Conservation (phyloP, 2,797 vertebrate genomes). For the Rachycentron canadum region DNA sequence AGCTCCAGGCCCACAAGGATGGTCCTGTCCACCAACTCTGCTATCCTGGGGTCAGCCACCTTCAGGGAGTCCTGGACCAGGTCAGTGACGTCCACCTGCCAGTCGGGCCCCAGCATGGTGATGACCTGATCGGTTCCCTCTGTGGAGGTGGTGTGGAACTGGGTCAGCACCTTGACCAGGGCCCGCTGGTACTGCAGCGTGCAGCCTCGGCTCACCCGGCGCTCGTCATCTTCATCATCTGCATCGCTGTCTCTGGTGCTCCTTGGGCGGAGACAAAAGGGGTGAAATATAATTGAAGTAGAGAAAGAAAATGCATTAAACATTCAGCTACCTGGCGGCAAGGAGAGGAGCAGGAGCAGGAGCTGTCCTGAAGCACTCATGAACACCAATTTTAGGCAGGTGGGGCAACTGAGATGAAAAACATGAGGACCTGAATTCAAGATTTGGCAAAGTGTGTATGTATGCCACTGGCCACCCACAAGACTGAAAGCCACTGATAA, state of each 20-base stretch:
- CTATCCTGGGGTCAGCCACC: slow-evolving; percentile 91
- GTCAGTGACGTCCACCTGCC: slow-evolving; percentile 98
- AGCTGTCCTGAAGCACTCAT: background rate
- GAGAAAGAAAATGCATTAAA: background rate
- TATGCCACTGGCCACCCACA: background rate
- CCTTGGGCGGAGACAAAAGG: slow-evolving; percentile 60
- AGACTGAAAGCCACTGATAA: slow-evolving; percentile 4
- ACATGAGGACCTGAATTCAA: background rate
- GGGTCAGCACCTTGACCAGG: slow-evolving; percentile 94
- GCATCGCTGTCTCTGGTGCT: slow-evolving; percentile 90
- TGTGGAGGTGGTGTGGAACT: slow-evolving; percentile 96
- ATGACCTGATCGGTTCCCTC: slow-evolving; percentile 96
- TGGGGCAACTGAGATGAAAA: background rate
- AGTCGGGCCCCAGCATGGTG: slow-evolving; percentile 98
- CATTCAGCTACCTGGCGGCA: background rate
- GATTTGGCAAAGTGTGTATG: slow-evolving; percentile 6
- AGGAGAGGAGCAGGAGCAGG: background rate
- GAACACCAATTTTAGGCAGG: background rate
- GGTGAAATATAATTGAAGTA: background rate
- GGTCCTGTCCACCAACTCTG: slow-evolving; percentile 93
- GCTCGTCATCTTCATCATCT: slow-evolving; percentile 92
- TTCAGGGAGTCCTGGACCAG: slow-evolving; percentile 96
- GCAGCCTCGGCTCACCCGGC: slow-evolving; percentile 91
- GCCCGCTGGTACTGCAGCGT: slow-evolving; percentile 96
- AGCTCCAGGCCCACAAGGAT: slow-evolving; percentile 93